Evolutionary conservation across 2,113 vertebrate genomes (phyloP), one percentile per base, ranked within the genome.

Genomic region (Neogobius melanostomus): DNA sequence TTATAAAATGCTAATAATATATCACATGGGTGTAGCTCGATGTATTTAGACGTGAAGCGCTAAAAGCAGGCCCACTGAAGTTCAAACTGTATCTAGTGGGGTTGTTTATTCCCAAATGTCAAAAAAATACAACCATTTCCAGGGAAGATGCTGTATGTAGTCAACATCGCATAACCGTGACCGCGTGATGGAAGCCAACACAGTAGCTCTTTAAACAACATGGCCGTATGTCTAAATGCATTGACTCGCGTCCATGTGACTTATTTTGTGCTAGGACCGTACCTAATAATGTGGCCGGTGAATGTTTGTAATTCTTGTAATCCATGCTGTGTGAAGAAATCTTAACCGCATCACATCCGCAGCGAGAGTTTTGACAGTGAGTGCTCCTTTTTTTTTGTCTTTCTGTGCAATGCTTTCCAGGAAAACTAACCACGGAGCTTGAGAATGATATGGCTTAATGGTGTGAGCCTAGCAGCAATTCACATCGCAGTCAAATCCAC

Each of bases 341-440:
- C 74, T 53, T 77, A 85, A 80, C 80, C 66, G 16, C 17, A 66
- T 78, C 72, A 64, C 68, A 77, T 81, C 79, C 83, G n/a, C 82
- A 77, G 81, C 73, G 51, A 77, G 72, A 73, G 45, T 64, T 8
- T 63, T 71, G 44, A 64, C 68, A 67, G 80, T 77, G 71, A 54
- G 71, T 81, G 16, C 56, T 15, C 69, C 49, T 76, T 3, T 72
- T 7, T 70, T 48, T 70, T 8, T 67, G 21, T 73, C 7, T 70
- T 48, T 70, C 9, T 67, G 36, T 73, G 15, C 71, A 47, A 51
- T 64, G 48, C 50, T 70, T 44, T 68, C 47, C 56, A 9, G 53
- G 54, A 68, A 43, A 65, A 47, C 11, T 46, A 78, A 61, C 52
- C 50, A 50, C 75, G 72, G 48, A 81, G 74, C 76, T 54, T 53